These are phyloP conservation scores for Argynnis bischoffii DNA, from an alignment of 2,888 invertebrate genomes.

Conservation along the genomic window DNA sequence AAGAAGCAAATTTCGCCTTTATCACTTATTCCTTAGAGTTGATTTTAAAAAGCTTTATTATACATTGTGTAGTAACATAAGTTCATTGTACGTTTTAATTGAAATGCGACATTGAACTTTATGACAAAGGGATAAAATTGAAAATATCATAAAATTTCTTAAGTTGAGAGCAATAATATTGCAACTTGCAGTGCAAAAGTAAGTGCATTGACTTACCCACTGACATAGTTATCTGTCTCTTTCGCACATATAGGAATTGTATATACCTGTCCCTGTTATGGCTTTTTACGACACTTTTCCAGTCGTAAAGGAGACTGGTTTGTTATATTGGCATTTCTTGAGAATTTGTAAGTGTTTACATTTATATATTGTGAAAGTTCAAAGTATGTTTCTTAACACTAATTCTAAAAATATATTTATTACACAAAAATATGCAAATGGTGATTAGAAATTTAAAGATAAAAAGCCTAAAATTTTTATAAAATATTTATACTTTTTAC, in stretches of 20 bases:
- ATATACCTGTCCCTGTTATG: conserved; percentile 49
- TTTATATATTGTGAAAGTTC: conserved; percentile 30
- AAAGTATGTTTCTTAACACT: conserved; percentile 1
- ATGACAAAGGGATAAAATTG: neutral
- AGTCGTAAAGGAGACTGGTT: conserved; percentile 60
- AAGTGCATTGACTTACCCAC: conserved; percentile 74
- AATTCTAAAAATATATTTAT: no score
- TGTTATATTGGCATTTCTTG: conserved; percentile 43
- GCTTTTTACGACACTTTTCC: conserved; percentile 66
- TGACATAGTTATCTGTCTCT: conserved; percentile 68
- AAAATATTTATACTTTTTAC: no score
- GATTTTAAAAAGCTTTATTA: conserved; percentile 7
- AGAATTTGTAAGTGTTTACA: conserved; percentile 47
- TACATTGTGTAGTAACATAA: neutral
- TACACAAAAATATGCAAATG: no score
- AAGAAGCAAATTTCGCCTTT: neutral
- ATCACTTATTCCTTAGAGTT: neutral
- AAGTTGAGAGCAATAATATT: conserved; percentile 26
- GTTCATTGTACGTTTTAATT: neutral
- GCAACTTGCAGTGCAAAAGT: conserved; percentile 36
- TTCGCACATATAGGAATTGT: conserved; percentile 40
- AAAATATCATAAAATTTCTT: neutral
- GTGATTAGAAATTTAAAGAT: no score
- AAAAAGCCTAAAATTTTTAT: no score
- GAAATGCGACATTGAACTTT: neutral